Evolutionary conservation across 2,888 invertebrate genomes (phyloP).

Genomic region (Thymelicus lineola): DNA sequence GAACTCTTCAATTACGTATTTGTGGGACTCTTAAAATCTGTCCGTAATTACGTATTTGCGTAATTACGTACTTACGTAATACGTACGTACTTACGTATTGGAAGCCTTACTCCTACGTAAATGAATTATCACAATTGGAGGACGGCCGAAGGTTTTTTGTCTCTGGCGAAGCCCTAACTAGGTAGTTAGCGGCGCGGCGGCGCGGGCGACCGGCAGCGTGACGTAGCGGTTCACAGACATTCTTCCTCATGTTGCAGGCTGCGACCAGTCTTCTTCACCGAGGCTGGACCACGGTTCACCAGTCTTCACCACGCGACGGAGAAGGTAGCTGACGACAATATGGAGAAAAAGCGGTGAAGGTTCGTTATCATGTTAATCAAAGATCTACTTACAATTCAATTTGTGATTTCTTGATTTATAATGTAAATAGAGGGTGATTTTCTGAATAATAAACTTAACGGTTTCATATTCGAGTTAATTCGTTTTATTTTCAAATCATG

Average conservation of each 20-base stretch:
- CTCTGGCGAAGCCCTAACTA: constrained; percentile 20
- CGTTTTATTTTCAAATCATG: background rate
- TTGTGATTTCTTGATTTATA: too few relatives aligned
- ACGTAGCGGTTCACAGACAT: constrained; percentile 64
- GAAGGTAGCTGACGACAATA: too few relatives aligned
- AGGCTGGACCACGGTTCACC: background rate
- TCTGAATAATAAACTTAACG: background rate
- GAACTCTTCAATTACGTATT: too few relatives aligned
- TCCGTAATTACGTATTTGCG: too few relatives aligned
- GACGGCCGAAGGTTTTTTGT: background rate
- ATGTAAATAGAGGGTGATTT: too few relatives aligned
- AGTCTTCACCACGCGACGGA: too few relatives aligned
- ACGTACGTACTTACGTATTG: too few relatives aligned
- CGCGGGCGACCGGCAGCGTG: constrained; percentile 41
- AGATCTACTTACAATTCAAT: too few relatives aligned
- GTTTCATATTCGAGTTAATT: background rate
- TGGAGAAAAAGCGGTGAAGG: background rate
- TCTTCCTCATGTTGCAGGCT: constrained; percentile 48
- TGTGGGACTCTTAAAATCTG: too few relatives aligned
- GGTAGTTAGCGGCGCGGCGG: constrained; percentile 39
- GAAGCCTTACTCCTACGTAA: too few relatives aligned
- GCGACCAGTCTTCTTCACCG: background rate
- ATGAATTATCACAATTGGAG: background rate
- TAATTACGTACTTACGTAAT: too few relatives aligned
- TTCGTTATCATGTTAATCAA: background rate